Percentiles rank a stretch among this genome's conserved stretches.
phyloP scores from a whole-genome alignment of 2,113 vertebrate genomes.

The Onychostoma macrolepis region DNA sequence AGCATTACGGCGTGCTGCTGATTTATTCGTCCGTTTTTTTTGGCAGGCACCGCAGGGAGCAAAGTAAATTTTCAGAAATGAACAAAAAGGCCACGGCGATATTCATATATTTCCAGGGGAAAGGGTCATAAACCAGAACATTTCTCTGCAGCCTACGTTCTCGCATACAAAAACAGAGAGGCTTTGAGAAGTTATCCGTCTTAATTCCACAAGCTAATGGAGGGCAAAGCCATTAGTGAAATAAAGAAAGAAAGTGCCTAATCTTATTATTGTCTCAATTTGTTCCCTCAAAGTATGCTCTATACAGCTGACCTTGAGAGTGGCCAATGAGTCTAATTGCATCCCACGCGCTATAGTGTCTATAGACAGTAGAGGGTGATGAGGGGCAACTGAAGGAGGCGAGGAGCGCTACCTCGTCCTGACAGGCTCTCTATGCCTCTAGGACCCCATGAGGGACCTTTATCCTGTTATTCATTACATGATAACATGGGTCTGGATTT shows the following conservation, averaged over 20 bases:
- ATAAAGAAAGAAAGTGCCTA: conserved; percentile 65
- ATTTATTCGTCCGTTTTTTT: conserved; percentile 35
- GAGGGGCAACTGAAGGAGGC: neutral
- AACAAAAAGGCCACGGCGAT: conserved; percentile 25
- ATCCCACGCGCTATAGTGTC: neutral
- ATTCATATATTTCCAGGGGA: conserved; percentile 25
- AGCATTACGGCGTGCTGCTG: conserved; percentile 8
- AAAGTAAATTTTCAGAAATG: conserved; percentile 35
- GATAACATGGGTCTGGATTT: neutral
- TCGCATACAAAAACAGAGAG: neutral
- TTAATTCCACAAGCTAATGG: conserved; percentile 73
- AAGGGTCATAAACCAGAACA: conserved; percentile 13
- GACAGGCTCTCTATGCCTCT: neutral
- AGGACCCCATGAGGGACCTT: neutral
- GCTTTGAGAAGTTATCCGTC: conserved; percentile 70
- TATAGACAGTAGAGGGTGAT: conserved; percentile 26
- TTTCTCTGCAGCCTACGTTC: conserved; percentile 8
- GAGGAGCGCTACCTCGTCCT: neutral
- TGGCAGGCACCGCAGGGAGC: conserved; percentile 24
- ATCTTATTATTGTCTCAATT: conserved; percentile 64
- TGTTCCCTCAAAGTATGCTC: conserved; percentile 53
- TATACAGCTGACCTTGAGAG: conserved; percentile 65
- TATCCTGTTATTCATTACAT: neutral
- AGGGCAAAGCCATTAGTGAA: conserved; percentile 73
- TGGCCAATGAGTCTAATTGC: conserved; percentile 24